A percentile compares a stretch with the other conserved stretches of the same genome.
phyloP scores from a whole-genome alignment of 2,113 vertebrate genomes.

The Nycticorax nycticorax region DNA sequence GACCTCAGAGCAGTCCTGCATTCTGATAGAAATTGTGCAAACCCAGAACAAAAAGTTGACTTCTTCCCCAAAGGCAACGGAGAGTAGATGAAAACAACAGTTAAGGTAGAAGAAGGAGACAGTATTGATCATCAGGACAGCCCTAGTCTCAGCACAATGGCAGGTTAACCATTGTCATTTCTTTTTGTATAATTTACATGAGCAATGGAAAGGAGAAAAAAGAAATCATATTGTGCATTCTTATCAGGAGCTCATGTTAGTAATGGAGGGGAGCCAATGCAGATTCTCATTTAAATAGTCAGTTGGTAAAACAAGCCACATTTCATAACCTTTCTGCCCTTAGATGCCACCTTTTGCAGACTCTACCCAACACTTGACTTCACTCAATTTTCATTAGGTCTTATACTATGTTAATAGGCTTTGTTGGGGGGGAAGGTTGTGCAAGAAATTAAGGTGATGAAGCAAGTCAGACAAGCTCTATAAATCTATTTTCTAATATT shows the following conservation, averaged over 20 bases:
- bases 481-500: not conserved
- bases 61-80: not conserved
- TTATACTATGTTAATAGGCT: not conserved
- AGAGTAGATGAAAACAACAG: not conserved
- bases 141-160: not conserved
- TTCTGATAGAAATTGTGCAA: not conserved
- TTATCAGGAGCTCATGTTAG: not conserved
- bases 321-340: not conserved
- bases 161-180: not conserved
- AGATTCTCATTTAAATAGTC: not conserved
- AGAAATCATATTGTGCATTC: not conserved
- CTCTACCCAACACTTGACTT: not conserved
- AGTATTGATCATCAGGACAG: not conserved
- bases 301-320: not conserved
- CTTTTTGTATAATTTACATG: not conserved
- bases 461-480: not conserved
- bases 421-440: not conserved
- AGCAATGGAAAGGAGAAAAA: not conserved
- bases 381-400: not conserved
- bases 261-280: not conserved
- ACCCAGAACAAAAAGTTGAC: not conserved
- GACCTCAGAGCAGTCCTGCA: not conserved
- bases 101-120: not conserved
- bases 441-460: not conserved
- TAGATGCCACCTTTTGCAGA: not conserved